Evolutionary conservation across 53 echinoderm and acorn worm species (phyloP), one percentile per base, ranked within the genome.

Genomic region (Echinarachnius parma): DNA sequence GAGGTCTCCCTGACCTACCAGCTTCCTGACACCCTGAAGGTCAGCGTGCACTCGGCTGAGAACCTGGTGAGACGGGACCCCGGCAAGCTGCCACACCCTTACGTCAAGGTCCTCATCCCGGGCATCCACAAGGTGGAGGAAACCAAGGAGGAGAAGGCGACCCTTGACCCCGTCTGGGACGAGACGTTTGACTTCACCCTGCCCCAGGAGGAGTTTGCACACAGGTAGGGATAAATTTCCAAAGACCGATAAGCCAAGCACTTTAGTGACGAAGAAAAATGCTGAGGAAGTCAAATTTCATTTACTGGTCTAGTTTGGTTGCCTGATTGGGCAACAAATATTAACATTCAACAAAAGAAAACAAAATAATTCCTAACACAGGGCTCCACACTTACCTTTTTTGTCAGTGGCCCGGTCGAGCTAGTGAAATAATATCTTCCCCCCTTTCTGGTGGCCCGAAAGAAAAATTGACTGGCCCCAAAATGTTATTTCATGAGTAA

Each of bases 81-180:
- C 29, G 66, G 69, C 46, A 89, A 78, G 42, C 52, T 59, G 29
- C 86, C 93, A 16, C 42, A 86, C 34, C 93, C 93, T n/a, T 93
- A 93, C 35, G 86, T 93, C 31, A 93, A 93, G 79, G 83, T 86
- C 22, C 64, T 86, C 22, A 75, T 89, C 28, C 89, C 93, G 16
- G 93, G 93, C 15, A 81, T 93, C 28, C 85, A 83, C 29, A 89
- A 89, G 46, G 86, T 89, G 16, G 86, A 89, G 21, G 48, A 86
- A 67, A 93, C 93, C 21, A 80, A 86, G 78, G 75, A 86, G 5
- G 47, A 72, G 52, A 86, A 86, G 68, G 68, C 67, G 22, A 93
- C 86, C 8, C 26, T 78, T 31, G 69, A 85, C 20, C 93, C 93
- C 10, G 93, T 78, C 44, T 93, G 93, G 89, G 84, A 86, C 25